Percentiles rank a stretch among this genome's conserved stretches.
These are phyloP conservation scores for Siphamia tubifer DNA, from an alignment of 2,113 vertebrate genomes.

Conservation along the genomic window DNA sequence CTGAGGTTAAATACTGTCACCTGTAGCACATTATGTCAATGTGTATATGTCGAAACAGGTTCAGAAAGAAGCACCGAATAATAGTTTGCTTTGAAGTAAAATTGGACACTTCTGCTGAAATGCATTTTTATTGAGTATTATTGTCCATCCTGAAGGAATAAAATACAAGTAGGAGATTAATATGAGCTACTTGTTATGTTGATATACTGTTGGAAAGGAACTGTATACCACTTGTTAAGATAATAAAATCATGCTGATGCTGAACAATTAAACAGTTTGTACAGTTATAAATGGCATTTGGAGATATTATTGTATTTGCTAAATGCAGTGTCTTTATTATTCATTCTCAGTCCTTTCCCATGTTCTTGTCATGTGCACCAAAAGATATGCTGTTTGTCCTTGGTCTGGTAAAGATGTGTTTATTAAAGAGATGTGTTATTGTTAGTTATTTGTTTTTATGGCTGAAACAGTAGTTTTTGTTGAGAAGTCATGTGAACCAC, in stretches of 20 bases:
- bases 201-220: conserved; percentile 43
- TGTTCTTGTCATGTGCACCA: conserved; percentile 44
- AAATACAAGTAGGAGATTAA: conserved; percentile 6
- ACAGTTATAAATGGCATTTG: conserved; percentile 1
- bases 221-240: conserved; percentile 52
- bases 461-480: conserved; percentile 6
- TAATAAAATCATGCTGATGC: conserved; percentile 13
- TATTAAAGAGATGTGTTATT: too few species aligned
- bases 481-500: conserved; percentile 21
- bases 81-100: background rate
- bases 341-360: conserved; percentile 62
- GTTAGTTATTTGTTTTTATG: background rate
- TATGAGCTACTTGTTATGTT: conserved; percentile 25
- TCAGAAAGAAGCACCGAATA: conserved; percentile 2
- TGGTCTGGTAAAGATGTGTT: conserved; percentile 2
- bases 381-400: conserved; percentile 37
- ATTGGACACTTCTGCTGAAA: conserved; percentile 12
- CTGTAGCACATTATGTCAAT: conserved; percentile 15
- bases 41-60: conserved; percentile 22
- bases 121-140: conserved; percentile 21
- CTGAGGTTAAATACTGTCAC: conserved; percentile 40
- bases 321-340: conserved; percentile 28
- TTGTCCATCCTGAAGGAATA: conserved; percentile 1
- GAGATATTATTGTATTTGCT: conserved; percentile 19
- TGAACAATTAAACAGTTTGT: conserved; percentile 50